A percentile compares a stretch with the other conserved stretches of the same genome.
These are phyloP conservation scores for Phyllotreta cruciferae DNA, from an alignment of 2,888 invertebrate genomes.

Conservation along the genomic window DNA sequence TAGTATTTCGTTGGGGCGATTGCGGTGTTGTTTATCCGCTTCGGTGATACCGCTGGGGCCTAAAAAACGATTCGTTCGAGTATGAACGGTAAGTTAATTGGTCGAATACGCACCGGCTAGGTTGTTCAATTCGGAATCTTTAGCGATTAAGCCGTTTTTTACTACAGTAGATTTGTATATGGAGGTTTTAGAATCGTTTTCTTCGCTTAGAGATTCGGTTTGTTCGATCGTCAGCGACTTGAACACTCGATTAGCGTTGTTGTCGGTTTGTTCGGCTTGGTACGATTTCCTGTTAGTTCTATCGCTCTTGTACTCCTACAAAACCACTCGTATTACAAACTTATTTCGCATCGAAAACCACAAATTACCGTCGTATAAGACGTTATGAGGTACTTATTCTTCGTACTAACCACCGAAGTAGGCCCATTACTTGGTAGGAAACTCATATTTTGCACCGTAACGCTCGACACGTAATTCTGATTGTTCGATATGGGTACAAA, in stretches of 20 bases:
- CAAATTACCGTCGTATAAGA: conserved; percentile 13
- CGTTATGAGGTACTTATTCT: conserved; percentile 33
- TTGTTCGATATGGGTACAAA: conserved; percentile 45
- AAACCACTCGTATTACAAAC: background rate
- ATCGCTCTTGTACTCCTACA: conserved; percentile 48
- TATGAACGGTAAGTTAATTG: conserved; percentile 14
- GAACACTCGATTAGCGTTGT: conserved; percentile 58
- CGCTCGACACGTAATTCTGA: conserved; percentile 42
- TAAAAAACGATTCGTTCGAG: conserved; percentile 17
- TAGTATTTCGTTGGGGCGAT: conserved; percentile 57
- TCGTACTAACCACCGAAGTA: conserved; percentile 20
- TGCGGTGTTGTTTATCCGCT: conserved; percentile 43
- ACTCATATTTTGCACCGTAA: conserved; percentile 32
- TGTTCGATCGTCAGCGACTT: conserved; percentile 46
- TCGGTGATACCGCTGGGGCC: conserved; percentile 30
- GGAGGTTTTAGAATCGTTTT: conserved; percentile 37
- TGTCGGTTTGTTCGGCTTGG: conserved; percentile 58
- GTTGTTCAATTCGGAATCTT: conserved; percentile 35
- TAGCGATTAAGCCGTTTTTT: conserved; percentile 37
- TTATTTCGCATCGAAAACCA: background rate
- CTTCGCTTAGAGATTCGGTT: conserved; percentile 37
- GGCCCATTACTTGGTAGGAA: conserved; percentile 29
- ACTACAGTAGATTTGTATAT: conserved; percentile 39
- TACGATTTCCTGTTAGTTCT: conserved; percentile 52
- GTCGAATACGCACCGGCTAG: conserved; percentile 39